Evolutionary conservation across 2,888 invertebrate genomes (phyloP).

Genomic region (Siphonodentalium dalli): DNA sequence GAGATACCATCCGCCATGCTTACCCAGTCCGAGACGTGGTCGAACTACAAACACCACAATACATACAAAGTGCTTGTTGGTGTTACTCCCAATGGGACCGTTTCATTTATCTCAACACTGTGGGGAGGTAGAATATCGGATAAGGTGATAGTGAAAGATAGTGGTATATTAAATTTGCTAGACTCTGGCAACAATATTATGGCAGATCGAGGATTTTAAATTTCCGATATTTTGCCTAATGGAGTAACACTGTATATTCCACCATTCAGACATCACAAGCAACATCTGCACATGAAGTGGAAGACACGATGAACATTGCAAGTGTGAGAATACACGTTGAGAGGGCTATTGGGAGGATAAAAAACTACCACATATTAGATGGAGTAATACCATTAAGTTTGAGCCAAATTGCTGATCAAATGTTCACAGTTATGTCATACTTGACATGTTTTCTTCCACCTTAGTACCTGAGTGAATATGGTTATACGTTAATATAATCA

Average conservation of each 20-base stretch:
- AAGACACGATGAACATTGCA: conserved; percentile 23
- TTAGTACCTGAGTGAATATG: no score
- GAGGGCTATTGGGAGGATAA: conserved; percentile 21
- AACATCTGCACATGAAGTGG: conserved; percentile 10
- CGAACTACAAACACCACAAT: conserved; percentile 19
- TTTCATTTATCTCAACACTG: conserved; percentile 18
- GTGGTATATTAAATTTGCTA: conserved; percentile 14
- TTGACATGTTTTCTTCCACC: conserved; percentile 21
- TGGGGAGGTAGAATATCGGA: conserved; percentile 18
- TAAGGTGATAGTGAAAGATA: conserved; percentile 14
- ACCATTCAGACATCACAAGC: conserved; percentile 21
- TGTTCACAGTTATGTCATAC: conserved; percentile 12
- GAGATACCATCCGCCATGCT: conserved; percentile 14
- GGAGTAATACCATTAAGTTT: conserved; percentile 20
- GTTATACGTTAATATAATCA: no score
- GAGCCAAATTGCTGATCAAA: conserved; percentile 13
- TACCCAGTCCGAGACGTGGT: conserved; percentile 13
- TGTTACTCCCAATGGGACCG: conserved; percentile 16
- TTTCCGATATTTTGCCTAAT: conserved; percentile 7
- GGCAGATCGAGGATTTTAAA: conserved; percentile 7
- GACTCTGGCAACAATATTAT: conserved; percentile 8
- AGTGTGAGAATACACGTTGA: conserved; percentile 34
- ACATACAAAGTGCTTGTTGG: conserved; percentile 15
- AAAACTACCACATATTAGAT: conserved; percentile 24
- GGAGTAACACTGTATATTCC: conserved; percentile 28